Evolutionary conservation across 2,797 vertebrate species (phyloP).

Genomic region (Platyrinchus mystaceus): DNA sequence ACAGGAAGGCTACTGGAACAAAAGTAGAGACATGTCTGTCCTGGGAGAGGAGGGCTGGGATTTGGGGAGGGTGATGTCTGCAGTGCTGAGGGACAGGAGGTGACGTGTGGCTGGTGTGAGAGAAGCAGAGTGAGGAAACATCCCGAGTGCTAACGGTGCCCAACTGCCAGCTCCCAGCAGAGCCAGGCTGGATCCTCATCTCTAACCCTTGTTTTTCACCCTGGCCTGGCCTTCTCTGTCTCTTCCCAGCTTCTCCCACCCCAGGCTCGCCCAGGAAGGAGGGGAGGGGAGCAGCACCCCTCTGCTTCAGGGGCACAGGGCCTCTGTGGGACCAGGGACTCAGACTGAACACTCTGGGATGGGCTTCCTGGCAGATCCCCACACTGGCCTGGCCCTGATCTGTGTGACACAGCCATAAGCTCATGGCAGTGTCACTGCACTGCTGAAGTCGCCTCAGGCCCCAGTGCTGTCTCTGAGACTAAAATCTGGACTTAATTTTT

Average conservation of each 20-base stretch:
- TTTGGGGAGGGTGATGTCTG: not conserved
- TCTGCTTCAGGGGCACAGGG: not conserved
- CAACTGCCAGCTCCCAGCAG: not conserved
- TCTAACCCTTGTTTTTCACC: not conserved
- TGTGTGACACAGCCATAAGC: not conserved
- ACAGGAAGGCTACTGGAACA: not conserved
- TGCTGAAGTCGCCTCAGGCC: not conserved
- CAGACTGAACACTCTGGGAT: not conserved
- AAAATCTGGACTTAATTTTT: not conserved
- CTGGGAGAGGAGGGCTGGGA: not conserved
- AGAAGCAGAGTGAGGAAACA: not conserved
- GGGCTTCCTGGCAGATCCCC: not conserved
- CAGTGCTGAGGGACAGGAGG: not conserved
- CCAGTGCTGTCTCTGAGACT: not conserved
- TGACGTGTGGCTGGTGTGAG: not conserved
- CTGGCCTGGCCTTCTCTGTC: not conserved
- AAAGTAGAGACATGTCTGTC: not conserved
- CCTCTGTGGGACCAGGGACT: not conserved
- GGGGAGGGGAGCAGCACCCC: not conserved
- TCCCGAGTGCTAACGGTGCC: not conserved
- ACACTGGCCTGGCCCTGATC: not conserved
- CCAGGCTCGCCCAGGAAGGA: fast-evolving
- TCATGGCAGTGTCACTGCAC: not conserved
- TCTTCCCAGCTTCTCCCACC: not conserved
- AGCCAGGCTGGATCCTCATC: not conserved